Percentiles rank a stretch among this genome's conserved stretches.
These are phyloP conservation scores for Coregonus sp. DNA, from an alignment of 2,797 vertebrate genomes.

Conservation along the genomic window DNA sequence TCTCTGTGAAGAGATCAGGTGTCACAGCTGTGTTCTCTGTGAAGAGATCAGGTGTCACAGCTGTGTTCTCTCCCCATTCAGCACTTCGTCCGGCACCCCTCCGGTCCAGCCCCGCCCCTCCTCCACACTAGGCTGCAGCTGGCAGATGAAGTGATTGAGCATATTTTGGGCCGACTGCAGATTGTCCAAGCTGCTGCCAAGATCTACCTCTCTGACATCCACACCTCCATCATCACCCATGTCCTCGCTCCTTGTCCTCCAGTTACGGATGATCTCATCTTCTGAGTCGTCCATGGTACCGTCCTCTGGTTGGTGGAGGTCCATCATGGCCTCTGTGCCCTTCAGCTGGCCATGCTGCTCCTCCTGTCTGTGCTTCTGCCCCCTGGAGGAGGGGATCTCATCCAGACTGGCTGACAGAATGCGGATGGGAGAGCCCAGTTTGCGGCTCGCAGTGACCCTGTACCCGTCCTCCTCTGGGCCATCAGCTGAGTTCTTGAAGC, in stretches of 20 bases:
- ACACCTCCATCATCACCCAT: slow-evolving; percentile 16
- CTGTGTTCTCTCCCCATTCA: slow-evolving; percentile 71
- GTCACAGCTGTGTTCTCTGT: too few species aligned
- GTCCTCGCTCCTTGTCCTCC: slow-evolving; percentile 56
- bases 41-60: slow-evolving; percentile 53
- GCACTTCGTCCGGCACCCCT: slow-evolving; percentile 57
- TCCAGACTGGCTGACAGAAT: slow-evolving; percentile 76
- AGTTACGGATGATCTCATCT: slow-evolving; percentile 69
- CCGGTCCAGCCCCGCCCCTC: slow-evolving; percentile 50
- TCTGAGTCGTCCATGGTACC: slow-evolving; percentile 53
- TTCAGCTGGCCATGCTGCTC: slow-evolving; percentile 50
- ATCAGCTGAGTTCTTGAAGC: slow-evolving; percentile 33
- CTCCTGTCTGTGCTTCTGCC: slow-evolving; percentile 54
- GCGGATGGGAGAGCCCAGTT: slow-evolving; percentile 61
- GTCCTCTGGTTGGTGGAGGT: slow-evolving; percentile 59
- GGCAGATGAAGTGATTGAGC: slow-evolving; percentile 67
- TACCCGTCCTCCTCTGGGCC: slow-evolving; percentile 44
- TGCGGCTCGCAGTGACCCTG: slow-evolving; percentile 49
- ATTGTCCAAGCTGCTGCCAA: slow-evolving; percentile 39
- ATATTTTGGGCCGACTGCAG: slow-evolving; percentile 70
- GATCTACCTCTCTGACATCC: slow-evolving; percentile 34
- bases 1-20: too few species aligned
- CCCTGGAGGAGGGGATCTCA: slow-evolving; percentile 62
- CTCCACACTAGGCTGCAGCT: slow-evolving; percentile 40
- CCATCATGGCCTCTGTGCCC: slow-evolving; percentile 67